phyloP scores from a whole-genome alignment of 1,140 invertebrate species.

The Olivierus martensii region DNA sequence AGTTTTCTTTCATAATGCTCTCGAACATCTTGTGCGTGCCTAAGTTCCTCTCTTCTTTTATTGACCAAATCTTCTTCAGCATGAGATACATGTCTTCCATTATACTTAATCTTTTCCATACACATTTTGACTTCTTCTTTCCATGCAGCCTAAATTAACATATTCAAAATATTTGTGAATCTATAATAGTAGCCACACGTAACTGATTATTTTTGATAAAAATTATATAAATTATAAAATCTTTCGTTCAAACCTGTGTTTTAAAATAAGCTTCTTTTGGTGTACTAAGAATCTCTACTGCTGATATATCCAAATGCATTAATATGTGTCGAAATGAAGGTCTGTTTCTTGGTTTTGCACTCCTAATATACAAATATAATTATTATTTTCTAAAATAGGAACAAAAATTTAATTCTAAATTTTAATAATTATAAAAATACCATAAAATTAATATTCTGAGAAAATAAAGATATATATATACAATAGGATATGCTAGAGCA shows the following conservation, averaged over 20 bases:
- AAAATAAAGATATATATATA: too few species aligned
- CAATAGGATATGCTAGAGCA: too few species aligned
- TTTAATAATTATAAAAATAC: too few species aligned
- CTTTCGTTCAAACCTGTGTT: constrained; percentile 25
- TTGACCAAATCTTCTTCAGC: constrained; percentile 55
- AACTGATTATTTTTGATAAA: too few species aligned
- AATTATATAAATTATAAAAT: too few species aligned
- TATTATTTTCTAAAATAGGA: too few species aligned
- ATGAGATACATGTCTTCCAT: constrained; percentile 45
- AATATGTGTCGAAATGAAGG: constrained; percentile 90
- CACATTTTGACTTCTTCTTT: constrained; percentile 68
- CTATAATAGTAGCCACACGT: too few species aligned
- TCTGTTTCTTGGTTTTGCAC: constrained; percentile 72
- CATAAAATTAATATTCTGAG: too few species aligned
- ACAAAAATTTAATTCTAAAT: too few species aligned
- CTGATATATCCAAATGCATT: constrained; percentile 72
- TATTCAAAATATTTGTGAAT: too few species aligned
- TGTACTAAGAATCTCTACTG: constrained; percentile 54
- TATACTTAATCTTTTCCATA: constrained; percentile 51
- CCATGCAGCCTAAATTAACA: constrained; percentile 55
- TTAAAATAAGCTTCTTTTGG: constrained; percentile 45
- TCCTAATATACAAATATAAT: constrained; percentile 33
- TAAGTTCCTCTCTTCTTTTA: constrained; percentile 61
- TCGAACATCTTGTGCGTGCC: constrained; percentile 76
- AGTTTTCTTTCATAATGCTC: constrained; percentile 84